These are phyloP conservation scores for Typhlichthys eigenmanni DNA, from an alignment of 2,797 vertebrate genomes.

Conservation along the genomic window DNA sequence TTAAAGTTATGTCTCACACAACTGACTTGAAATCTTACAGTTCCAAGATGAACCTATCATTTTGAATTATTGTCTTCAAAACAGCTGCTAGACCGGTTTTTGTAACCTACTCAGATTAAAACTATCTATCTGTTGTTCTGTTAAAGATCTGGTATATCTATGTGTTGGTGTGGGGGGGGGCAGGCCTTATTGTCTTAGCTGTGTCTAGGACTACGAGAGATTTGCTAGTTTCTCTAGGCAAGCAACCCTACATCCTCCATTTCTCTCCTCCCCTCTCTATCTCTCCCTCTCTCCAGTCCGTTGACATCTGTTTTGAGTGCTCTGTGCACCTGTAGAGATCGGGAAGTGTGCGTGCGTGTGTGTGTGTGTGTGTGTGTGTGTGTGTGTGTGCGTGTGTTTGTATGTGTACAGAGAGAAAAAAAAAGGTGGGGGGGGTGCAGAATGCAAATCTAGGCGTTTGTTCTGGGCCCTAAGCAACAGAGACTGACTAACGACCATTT, in stretches of 20 bases:
- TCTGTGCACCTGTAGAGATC: constrained; percentile 90
- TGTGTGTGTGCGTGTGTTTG: constrained; percentile 23
- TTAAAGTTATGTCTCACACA: not conserved
- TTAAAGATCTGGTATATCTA: constrained; percentile 9
- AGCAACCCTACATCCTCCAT: constrained; percentile 77
- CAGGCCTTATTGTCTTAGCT: constrained; percentile 80
- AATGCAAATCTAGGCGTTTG: constrained; percentile 84
- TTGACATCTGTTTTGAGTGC: constrained; percentile 95
- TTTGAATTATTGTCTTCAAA: no score
- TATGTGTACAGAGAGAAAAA: constrained; percentile 13
- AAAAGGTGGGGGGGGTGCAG: constrained; percentile 30
- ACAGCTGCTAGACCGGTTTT: no score
- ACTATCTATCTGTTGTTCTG: not conserved
- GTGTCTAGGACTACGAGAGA: constrained; percentile 75
- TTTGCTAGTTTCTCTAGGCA: constrained; percentile 81
- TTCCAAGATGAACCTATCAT: no score
- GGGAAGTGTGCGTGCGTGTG: constrained; percentile 63
- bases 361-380: constrained; percentile 2
- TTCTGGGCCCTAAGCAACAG: constrained; percentile 68
- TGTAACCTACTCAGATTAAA: no score
- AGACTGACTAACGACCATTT: constrained; percentile 84
- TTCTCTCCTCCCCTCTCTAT: constrained; percentile 29
- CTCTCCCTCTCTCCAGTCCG: constrained; percentile 65
- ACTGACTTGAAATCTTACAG: no score
- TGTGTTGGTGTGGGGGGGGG: constrained; percentile 46